phyloP scores from a whole-genome alignment of 2,888 invertebrate genomes.

The Oscheius sp. region DNA sequence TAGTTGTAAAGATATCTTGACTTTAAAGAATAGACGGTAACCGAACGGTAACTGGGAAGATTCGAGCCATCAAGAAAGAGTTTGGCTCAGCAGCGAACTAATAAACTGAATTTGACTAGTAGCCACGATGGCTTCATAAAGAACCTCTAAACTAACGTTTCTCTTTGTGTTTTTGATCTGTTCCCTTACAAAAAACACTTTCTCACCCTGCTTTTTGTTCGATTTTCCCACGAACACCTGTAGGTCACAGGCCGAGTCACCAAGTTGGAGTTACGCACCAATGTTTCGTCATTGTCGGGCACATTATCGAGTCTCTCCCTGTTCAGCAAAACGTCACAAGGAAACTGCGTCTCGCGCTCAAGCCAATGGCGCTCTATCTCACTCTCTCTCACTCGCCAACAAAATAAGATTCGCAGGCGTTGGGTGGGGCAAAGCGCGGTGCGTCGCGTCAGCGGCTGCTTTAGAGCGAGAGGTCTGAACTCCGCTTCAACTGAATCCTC shows the following conservation, averaged over 20 bases:
- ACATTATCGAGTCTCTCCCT: slow-evolving; percentile 26
- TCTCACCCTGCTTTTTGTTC: neutral
- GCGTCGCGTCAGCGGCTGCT: slow-evolving; percentile 15
- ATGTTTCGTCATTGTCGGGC: slow-evolving; percentile 24
- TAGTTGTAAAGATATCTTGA: too few relatives aligned
- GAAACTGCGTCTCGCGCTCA: neutral
- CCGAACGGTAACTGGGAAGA: too few relatives aligned
- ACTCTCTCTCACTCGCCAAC: neutral
- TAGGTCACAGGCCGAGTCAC: too few relatives aligned
- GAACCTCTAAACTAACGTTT: too few relatives aligned
- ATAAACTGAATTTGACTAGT: too few relatives aligned
- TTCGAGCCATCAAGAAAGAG: too few relatives aligned
- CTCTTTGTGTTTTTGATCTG: too few relatives aligned
- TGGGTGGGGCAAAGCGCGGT: slow-evolving; percentile 7
- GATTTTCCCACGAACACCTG: too few relatives aligned
- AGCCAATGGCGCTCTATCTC: neutral
- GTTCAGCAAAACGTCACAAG: slow-evolving; percentile 21
- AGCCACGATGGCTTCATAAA: too few relatives aligned
- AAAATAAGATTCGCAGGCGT: slow-evolving; percentile 28
- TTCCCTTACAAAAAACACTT: neutral
- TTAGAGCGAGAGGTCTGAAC: slow-evolving; percentile 27
- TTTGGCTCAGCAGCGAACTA: too few relatives aligned
- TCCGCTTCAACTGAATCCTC: slow-evolving; percentile 13
- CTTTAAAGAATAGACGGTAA: too few relatives aligned
- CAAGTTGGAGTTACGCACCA: neutral